phyloP scores from a whole-genome alignment of 1,140 invertebrate species.

The Platorchestia sp. region DNA sequence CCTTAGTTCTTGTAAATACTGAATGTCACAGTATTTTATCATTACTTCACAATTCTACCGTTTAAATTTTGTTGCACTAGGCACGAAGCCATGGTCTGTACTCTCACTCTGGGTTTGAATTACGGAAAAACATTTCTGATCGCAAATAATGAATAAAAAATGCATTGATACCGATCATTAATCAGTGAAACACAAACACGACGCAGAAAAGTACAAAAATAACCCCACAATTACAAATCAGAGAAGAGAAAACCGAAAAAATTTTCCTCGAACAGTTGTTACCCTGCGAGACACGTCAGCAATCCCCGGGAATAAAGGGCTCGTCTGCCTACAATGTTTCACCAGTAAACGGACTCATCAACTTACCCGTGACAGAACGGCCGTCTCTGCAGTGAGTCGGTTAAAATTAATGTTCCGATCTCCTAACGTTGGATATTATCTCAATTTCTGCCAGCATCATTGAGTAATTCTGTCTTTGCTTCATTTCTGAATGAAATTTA shows the following conservation, averaged over 20 bases:
- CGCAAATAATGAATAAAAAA: not conserved
- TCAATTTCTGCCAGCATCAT: no score
- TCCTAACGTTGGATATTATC: no score
- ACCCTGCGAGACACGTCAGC: no score
- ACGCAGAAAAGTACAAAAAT: not conserved
- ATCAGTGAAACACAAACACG: not conserved
- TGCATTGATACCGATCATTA: not conserved
- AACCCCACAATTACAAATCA: not conserved
- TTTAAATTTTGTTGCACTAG: not conserved
- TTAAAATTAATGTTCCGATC: no score
- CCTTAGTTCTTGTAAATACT: not conserved
- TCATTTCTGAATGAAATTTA: no score
- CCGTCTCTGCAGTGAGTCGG: no score
- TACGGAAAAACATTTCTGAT: not conserved
- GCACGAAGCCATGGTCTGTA: not conserved
- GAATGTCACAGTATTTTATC: not conserved
- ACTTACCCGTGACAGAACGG: no score
- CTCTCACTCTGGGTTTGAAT: not conserved
- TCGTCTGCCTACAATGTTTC: no score
- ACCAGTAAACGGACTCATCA: no score
- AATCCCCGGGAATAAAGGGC: no score
- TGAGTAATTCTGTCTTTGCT: no score
- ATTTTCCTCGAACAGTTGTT: not conserved
- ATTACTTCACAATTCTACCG: not conserved
- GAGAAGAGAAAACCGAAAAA: not conserved